Base-by-base conservation (phyloP, 2,888 invertebrate genomes). In the Sepioteuthis lessoniana region DNA sequence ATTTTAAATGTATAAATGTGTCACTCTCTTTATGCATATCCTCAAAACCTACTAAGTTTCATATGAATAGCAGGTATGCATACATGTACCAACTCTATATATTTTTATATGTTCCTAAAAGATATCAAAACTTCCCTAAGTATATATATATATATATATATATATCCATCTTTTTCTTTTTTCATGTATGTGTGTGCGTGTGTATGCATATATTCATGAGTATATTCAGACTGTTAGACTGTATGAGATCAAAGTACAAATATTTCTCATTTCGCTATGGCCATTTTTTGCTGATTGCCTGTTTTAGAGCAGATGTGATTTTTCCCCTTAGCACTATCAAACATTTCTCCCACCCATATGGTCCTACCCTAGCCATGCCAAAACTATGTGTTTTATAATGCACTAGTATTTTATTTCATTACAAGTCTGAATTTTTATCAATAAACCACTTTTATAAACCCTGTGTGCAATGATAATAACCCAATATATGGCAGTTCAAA, bases 401-500 rank as follows among this genome's bases (percentile, higher is more conserved):
- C n/a, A 76, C 76, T n/a, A n/a, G 13, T 13, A 35, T 76, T 25
- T 76, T 76, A 16, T n/a, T 76, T n/a, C n/a, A 16, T 76, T 76
- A 35, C 76, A 76, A 76, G 76, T 76, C 76, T 76, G 76, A 76
- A 76, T 76, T 76, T n/a, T 76, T 76, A 76, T 76, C 76, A 76
- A 76, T 76, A 76, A 76, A 76, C n/a, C 76, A 35, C 76, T n/a
- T 76, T n/a, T 76, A 35, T n/a, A 76, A 76, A 35, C 76, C 76
- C 35, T 16, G n/a, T n/a, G n/a, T 16, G 76, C 76, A 76, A 76
- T 35, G 76, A 76, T 76, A 76, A 76, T 76, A 76, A 76, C 16
- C 19, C 35, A n/a, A 76, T 76, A 76, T 55, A 28, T 3, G 55
- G 55, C 76, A 76, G 76, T 76, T 76, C n/a, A 76, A 76, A 76